Conservation (phyloP, 2,888 invertebrate genomes). For the Anthrax anthrax region DNA sequence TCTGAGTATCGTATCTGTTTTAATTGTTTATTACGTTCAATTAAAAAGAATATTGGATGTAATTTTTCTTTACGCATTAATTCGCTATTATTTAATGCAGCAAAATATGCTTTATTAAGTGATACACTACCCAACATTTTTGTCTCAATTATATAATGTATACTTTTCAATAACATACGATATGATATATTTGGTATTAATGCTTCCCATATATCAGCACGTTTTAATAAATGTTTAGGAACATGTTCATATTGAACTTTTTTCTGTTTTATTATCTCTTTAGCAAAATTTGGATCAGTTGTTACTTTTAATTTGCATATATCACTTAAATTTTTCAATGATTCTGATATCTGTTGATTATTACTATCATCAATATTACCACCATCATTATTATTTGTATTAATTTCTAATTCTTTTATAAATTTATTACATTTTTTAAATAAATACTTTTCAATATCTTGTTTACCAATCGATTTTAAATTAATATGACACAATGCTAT, state of each 20-base stretch:
- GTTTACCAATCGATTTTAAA: slow-evolving; percentile 14
- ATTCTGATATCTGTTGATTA: neutral
- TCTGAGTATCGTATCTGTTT: slow-evolving; percentile 8
- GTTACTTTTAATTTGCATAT: slow-evolving; percentile 20
- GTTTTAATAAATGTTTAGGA: slow-evolving; percentile 18
- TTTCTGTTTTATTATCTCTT: slow-evolving; percentile 15
- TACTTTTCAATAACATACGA: slow-evolving; percentile 19
- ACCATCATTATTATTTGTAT: neutral
- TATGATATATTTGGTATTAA: slow-evolving; percentile 21
- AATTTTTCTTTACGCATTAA: slow-evolving; percentile 17
- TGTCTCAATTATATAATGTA: slow-evolving; percentile 16
- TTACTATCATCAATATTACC: too few species aligned
- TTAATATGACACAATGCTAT: slow-evolving; percentile 22
- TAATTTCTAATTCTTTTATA: slow-evolving; percentile 9
- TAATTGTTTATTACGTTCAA: slow-evolving; percentile 14
- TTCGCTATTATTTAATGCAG: slow-evolving; percentile 15
- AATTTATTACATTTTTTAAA: slow-evolving; percentile 17
- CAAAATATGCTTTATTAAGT: slow-evolving; percentile 13
- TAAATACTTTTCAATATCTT: slow-evolving; percentile 10
- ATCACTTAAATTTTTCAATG: slow-evolving; percentile 9
- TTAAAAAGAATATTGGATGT: slow-evolving; percentile 20
- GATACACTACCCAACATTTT: slow-evolving; percentile 16
- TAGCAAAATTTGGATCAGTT: slow-evolving; percentile 7
- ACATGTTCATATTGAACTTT: slow-evolving; percentile 22
- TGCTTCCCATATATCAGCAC: slow-evolving; percentile 15